Evolutionary conservation across 2,797 vertebrate genomes (phyloP).

Genomic region (Malurus leucopterus): DNA sequence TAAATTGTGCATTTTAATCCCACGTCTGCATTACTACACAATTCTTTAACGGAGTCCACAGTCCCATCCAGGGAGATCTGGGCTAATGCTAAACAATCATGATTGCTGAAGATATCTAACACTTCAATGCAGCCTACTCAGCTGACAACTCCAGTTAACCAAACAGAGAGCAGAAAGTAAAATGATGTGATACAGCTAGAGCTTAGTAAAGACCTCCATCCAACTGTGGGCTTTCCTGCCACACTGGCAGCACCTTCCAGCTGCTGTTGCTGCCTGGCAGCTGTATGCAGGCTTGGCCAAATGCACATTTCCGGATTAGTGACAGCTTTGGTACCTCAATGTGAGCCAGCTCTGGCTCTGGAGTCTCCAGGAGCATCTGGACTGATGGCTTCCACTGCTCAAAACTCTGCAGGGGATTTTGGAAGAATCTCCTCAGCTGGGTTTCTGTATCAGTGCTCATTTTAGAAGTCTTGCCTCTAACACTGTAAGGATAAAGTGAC

Average conservation of each 20-base stretch:
- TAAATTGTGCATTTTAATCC: background rate
- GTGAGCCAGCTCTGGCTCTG: conserved; percentile 77
- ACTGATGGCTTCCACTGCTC: conserved; percentile 79
- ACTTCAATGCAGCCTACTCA: background rate
- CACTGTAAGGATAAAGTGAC: conserved; percentile 64
- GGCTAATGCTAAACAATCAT: background rate
- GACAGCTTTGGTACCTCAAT: conserved; percentile 77
- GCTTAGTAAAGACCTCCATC: background rate
- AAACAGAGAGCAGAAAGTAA: background rate
- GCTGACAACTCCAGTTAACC: background rate
- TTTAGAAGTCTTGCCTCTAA: conserved; percentile 78
- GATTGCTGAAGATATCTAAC: background rate
- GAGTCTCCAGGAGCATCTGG: conserved; percentile 78
- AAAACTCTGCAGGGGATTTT: conserved; percentile 79
- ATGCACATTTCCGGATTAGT: background rate
- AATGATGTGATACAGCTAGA: background rate
- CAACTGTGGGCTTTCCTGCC: background rate
- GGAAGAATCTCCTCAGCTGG: conserved; percentile 77
- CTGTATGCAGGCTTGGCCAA: background rate
- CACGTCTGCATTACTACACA: background rate
- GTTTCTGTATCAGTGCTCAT: conserved; percentile 74
- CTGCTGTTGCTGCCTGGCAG: background rate
- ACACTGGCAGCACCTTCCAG: background rate
- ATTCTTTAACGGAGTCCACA: background rate
- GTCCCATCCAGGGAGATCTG: background rate